These are phyloP conservation scores for Noctua janthina DNA, from an alignment of 2,888 invertebrate genomes.

Conservation along the genomic window DNA sequence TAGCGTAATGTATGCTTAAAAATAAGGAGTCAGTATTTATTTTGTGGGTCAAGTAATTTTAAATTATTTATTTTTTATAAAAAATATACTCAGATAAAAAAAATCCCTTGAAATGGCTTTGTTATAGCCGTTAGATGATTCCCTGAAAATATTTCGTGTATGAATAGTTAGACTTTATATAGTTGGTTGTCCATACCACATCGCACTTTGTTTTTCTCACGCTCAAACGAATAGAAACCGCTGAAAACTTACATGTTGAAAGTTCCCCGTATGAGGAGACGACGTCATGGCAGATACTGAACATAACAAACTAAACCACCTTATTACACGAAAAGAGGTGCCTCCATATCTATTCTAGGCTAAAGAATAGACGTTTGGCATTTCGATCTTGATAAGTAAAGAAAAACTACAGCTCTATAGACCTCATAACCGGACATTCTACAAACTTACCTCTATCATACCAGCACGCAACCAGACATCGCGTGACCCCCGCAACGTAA, in stretches of 20 bases:
- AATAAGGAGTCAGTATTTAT: no score
- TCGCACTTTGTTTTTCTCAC: neutral
- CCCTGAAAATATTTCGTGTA: no score
- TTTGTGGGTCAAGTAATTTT: no score
- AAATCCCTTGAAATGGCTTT: no score
- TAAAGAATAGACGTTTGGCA: neutral
- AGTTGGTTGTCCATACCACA: neutral
- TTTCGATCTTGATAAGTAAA: neutral
- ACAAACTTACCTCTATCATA: neutral
- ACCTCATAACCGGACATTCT: neutral
- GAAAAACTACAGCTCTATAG: neutral
- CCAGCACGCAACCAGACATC: neutral
- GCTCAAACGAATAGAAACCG: neutral
- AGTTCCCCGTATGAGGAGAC: neutral
- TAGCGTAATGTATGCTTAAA: no score
- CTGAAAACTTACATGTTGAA: neutral
- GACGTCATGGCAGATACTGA: neutral
- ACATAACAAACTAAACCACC: neutral
- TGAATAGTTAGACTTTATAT: neutral
- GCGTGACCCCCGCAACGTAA: constrained; percentile 21
- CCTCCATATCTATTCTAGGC: neutral
- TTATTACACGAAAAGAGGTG: neutral
- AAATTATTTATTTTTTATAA: no score
- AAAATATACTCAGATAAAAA: no score
- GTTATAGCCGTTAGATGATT: no score